Evolutionary conservation across 2,888 invertebrate genomes (phyloP).

Genomic region (Nemotelus pantherinus): DNA sequence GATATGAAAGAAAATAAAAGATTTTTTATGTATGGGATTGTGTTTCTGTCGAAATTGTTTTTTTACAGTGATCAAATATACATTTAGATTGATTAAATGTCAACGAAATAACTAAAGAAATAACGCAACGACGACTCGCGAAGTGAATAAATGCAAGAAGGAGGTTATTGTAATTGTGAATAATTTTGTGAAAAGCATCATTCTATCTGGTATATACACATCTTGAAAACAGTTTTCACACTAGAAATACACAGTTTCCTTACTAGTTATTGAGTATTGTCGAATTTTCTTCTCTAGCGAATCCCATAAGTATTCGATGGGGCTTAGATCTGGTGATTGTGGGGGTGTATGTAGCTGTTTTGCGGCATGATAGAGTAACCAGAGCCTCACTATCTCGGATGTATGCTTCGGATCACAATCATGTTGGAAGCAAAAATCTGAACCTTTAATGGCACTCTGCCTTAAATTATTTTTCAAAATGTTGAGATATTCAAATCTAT

Average conservation of each 20-base stretch:
- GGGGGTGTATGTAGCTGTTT: slow-evolving; percentile 29
- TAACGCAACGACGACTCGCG: too few relatives aligned
- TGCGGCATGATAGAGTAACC: slow-evolving; percentile 8
- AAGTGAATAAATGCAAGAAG: too few relatives aligned
- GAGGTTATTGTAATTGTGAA: too few relatives aligned
- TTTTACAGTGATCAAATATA: too few relatives aligned
- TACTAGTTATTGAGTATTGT: slow-evolving; percentile 37
- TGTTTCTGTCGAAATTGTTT: background rate
- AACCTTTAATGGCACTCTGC: slow-evolving; percentile 27
- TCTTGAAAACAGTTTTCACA: slow-evolving; percentile 25
- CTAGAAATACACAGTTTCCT: too few relatives aligned
- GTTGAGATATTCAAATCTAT: slow-evolving; percentile 32
- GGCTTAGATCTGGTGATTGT: slow-evolving; percentile 14
- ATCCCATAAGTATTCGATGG: slow-evolving; percentile 17
- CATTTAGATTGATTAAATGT: too few relatives aligned
- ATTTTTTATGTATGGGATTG: slow-evolving; percentile 32
- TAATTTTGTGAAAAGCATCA: too few relatives aligned
- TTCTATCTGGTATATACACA: too few relatives aligned
- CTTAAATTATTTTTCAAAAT: slow-evolving; percentile 29
- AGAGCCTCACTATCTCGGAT: slow-evolving; percentile 12
- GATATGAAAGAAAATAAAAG: slow-evolving; percentile 30
- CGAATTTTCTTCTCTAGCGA: slow-evolving; percentile 35
- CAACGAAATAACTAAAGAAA: too few relatives aligned
- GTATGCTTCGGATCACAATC: slow-evolving; percentile 20
- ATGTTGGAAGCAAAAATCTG: slow-evolving; percentile 30